A percentile compares a stretch with the other conserved stretches of the same genome.
Evolutionary conservation across 2,888 invertebrate genomes (phyloP).

Genomic region (Eupithecia abbreviata): DNA sequence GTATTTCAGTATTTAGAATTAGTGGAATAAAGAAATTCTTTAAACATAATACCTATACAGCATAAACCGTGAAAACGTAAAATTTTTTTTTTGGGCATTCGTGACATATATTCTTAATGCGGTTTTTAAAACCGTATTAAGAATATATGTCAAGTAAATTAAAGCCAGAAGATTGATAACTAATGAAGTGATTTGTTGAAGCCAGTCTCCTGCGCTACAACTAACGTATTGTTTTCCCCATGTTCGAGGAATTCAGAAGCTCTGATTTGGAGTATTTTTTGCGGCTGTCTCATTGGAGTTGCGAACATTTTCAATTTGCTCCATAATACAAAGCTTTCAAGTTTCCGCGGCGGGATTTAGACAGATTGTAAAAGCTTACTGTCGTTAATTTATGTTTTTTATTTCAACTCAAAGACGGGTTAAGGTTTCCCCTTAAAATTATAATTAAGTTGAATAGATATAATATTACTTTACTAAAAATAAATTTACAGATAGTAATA

Average conservation of each 20-base stretch:
- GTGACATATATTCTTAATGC: no score
- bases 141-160: no score
- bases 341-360: constrained; percentile 1
- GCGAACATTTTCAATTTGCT: constrained; percentile 36
- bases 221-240: constrained; percentile 65
- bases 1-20: neutral
- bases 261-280: constrained; percentile 54
- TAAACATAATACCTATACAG: no score
- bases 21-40: neutral
- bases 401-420: neutral
- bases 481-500: no score
- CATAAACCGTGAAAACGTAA: neutral
- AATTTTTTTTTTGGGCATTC: neutral
- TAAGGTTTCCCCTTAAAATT: neutral
- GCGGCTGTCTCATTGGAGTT: constrained; percentile 33
- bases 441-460: neutral
- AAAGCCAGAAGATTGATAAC: neutral
- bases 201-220: constrained; percentile 22
- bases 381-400: neutral
- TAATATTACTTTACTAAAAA: neutral
- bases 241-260: constrained; percentile 45
- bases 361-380: constrained; percentile 19
- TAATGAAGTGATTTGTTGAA: neutral
- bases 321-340: constrained; percentile 33
- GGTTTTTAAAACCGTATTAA: no score